Evolutionary conservation across 37 sponge, comb jelly and placozoan genomes (phyloP), one percentile per base, ranked within the genome.

Genomic region (Ianthella basta): DNA sequence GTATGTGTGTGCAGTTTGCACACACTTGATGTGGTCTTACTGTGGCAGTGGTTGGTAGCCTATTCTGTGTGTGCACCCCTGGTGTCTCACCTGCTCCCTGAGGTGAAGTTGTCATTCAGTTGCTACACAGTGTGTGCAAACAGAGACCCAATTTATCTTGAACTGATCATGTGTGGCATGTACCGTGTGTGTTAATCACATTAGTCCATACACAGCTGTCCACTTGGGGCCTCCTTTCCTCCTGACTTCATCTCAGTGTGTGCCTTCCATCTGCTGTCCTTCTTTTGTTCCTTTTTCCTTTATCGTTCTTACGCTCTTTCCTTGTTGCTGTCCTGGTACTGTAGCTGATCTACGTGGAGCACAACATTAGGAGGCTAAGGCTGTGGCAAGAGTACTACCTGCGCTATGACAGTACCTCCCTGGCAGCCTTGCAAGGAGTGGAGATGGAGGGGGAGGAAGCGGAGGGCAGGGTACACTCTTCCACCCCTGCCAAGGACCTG

Each of bases 361-460:
- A 57, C 50, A 96, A 86, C 64, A 53, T 98, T 56, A 86, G 96
- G 24, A 85, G 94, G 35, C 82, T 99, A 54, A 65, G 85, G 55
- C 81, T 99, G 33, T 99, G 99, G 99, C 87, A 93, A 85, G 96
- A 95, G 69, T 97, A 94, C 79, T 97, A 92, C 84, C 85, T 99
- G 37, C 86, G 94, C 19, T 97, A 91, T 73, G 97, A 95, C 82
- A 60, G 65, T 64, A 91, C 93, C 2, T 61, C 91, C 34, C 32
- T 55, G 83, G 24, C 57, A 41, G 32, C 61, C n/a, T 60, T 36
- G 37, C 63, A 81, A 35, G 56, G 56, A 12, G 39, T 81, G 37
- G 82, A 63, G 65, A 39, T 33, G 60, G 82, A 63, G 15, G 65
- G 39, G 23, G 20, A 67, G 1, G 63, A 53, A 12, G 78, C 37